phyloP scores from a whole-genome alignment of 2,113 vertebrate genomes.

The Pitta sordida region DNA sequence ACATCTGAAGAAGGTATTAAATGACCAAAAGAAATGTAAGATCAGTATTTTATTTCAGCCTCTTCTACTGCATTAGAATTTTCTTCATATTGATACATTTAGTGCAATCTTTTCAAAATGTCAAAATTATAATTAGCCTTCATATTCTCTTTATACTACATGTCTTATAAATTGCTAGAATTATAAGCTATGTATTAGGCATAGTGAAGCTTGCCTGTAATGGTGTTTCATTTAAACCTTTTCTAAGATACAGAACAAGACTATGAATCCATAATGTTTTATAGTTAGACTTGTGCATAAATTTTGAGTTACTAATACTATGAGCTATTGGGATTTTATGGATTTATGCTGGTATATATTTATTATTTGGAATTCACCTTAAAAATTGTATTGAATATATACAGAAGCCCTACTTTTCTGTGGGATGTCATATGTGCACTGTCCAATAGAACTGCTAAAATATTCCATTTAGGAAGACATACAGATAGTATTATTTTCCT shows the following conservation, averaged over 20 bases:
- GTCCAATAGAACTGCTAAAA: background rate
- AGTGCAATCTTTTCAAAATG: conserved; percentile 30
- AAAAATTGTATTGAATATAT: background rate
- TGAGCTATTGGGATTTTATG: background rate
- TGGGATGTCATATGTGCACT: background rate
- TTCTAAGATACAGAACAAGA: background rate
- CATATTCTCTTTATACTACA: background rate
- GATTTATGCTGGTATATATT: background rate
- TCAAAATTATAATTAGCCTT: conserved; percentile 23
- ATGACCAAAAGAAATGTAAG: background rate
- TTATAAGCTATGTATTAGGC: background rate
- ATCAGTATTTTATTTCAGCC: background rate
- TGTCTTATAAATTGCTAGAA: background rate
- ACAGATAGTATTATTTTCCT: background rate
- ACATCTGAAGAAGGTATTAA: background rate
- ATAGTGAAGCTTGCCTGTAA: background rate
- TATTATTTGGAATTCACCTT: background rate
- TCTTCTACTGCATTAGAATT: background rate
- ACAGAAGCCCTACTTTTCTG: background rate
- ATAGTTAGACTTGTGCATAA: background rate
- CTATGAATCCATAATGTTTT: background rate
- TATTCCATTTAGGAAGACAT: background rate
- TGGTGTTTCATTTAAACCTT: background rate
- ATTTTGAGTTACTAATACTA: background rate
- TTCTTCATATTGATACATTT: background rate